Evolutionary conservation across 2,113 vertebrate genomes (phyloP).

Genomic region (Hyperopisus bebe): DNA sequence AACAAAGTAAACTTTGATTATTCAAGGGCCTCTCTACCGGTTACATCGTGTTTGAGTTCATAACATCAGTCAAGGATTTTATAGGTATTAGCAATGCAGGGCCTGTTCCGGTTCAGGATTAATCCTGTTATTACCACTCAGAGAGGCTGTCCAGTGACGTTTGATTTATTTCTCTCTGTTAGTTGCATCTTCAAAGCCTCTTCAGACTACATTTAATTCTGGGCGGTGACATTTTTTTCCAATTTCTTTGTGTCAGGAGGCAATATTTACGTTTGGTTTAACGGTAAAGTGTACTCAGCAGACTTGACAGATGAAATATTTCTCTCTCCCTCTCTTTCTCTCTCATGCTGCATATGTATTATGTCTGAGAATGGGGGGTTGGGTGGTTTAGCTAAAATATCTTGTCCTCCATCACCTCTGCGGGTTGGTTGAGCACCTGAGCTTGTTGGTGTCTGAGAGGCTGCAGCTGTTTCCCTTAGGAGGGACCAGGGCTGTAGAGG

Average conservation of each 20-base stretch:
- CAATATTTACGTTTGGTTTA: not conserved
- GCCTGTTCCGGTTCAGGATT: not conserved
- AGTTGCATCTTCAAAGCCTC: conserved; percentile 4
- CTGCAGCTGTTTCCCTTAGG: not conserved
- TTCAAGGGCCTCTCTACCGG: not conserved
- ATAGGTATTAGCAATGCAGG: not conserved
- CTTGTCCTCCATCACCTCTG: not conserved
- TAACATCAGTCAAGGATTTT: not conserved
- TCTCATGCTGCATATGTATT: not conserved
- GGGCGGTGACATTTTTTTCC: not conserved
- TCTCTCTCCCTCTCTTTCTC: not conserved
- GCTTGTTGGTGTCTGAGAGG: not conserved
- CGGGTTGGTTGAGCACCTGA: not conserved
- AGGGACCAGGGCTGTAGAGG: not conserved
- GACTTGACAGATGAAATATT: not conserved
- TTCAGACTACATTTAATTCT: not conserved
- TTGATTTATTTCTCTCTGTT: not conserved
- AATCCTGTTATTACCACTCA: not conserved
- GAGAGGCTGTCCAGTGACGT: not conserved
- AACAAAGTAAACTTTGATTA: not conserved
- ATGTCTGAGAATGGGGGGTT: not conserved
- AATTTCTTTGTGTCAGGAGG: not conserved
- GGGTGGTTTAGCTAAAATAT: not conserved
- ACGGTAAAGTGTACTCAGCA: not conserved
- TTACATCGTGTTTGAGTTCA: not conserved